phyloP scores from a whole-genome alignment of 2,797 vertebrate species.

The Hephaestus fuliginosus region DNA sequence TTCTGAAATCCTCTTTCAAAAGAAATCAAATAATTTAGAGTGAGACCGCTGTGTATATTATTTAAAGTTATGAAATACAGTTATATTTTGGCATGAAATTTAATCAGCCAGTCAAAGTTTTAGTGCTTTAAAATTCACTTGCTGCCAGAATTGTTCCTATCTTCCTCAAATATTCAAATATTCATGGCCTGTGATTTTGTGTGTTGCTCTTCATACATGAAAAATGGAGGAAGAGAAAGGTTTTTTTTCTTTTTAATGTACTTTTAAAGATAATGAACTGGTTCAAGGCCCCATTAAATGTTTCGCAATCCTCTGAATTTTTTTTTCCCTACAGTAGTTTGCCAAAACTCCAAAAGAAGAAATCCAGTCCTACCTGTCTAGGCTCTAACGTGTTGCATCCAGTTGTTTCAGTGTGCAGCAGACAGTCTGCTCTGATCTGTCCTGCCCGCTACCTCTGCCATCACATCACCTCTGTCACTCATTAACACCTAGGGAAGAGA shows the following conservation, averaged over 20 bases:
- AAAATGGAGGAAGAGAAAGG: conserved; percentile 20
- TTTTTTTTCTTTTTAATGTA: conserved; percentile 45
- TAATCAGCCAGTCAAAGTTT: not conserved
- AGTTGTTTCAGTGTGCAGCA: conserved; percentile 66
- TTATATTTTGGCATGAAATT: not conserved
- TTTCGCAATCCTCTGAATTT: conserved; percentile 9
- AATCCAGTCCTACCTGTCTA: conserved; percentile 66
- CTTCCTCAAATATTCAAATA: conserved; percentile 11
- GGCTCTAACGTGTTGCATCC: conserved; percentile 37
- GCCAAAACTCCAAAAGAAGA: conserved; percentile 18
- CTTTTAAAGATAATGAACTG: conserved; percentile 29
- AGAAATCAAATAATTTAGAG: not conserved
- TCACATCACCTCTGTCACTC: conserved; percentile 64
- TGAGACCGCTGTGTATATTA: not conserved
- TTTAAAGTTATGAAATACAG: conserved; percentile 2
- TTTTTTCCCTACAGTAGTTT: conserved; percentile 18
- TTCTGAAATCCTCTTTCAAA: not conserved
- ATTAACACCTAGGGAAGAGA: conserved; percentile 57
- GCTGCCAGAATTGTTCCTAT: not conserved
- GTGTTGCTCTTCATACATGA: conserved; percentile 35
- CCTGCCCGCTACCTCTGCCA: conserved; percentile 57
- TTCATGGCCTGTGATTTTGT: conserved; percentile 10
- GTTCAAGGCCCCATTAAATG: conserved; percentile 36
- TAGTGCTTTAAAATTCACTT: not conserved
- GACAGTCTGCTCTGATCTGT: conserved; percentile 58